These are phyloP conservation scores for Sebastes iracundus DNA, from an alignment of 2,797 vertebrate genomes.

Conservation along the genomic window DNA sequence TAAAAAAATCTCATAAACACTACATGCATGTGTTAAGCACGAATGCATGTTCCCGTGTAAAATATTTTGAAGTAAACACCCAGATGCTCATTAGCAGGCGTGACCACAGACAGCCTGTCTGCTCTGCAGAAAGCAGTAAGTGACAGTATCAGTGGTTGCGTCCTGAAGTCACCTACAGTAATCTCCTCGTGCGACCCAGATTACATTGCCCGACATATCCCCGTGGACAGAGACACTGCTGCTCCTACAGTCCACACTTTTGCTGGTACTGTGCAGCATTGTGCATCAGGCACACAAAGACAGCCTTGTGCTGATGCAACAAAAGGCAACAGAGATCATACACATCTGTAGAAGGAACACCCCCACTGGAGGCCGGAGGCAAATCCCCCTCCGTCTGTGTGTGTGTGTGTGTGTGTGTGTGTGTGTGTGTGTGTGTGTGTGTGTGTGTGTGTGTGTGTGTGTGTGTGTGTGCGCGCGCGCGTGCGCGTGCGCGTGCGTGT, in stretches of 20 bases:
- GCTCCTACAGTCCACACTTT: slow-evolving; percentile 38
- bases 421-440: slow-evolving; percentile 16
- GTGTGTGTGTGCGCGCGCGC: slow-evolving; percentile 10
- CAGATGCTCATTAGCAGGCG: neutral
- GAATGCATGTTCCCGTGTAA: neutral
- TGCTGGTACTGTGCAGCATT: slow-evolving; percentile 42
- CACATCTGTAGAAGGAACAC: slow-evolving; percentile 71
- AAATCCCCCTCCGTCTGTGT: slow-evolving; percentile 26
- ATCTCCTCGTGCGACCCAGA: slow-evolving; percentile 65
- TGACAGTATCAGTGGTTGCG: slow-evolving; percentile 1
- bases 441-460: slow-evolving; percentile 16
- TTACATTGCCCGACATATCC: slow-evolving; percentile 38
- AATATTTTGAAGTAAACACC: neutral
- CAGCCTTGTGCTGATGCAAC: slow-evolving; percentile 77
- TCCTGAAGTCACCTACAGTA: slow-evolving; percentile 51
- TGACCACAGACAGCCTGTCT: neutral
- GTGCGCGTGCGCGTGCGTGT: neutral
- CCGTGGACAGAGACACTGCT: slow-evolving; percentile 31
- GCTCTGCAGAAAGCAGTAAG: slow-evolving; percentile 3
- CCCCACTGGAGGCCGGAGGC: slow-evolving; percentile 66
- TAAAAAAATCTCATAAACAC: neutral
- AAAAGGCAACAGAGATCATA: slow-evolving; percentile 81
- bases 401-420: slow-evolving; percentile 24
- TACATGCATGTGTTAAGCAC: neutral
- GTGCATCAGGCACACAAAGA: slow-evolving; percentile 68